phyloP scores from a whole-genome alignment of 2,113 vertebrate species.

The Antechinus flavipes region DNA sequence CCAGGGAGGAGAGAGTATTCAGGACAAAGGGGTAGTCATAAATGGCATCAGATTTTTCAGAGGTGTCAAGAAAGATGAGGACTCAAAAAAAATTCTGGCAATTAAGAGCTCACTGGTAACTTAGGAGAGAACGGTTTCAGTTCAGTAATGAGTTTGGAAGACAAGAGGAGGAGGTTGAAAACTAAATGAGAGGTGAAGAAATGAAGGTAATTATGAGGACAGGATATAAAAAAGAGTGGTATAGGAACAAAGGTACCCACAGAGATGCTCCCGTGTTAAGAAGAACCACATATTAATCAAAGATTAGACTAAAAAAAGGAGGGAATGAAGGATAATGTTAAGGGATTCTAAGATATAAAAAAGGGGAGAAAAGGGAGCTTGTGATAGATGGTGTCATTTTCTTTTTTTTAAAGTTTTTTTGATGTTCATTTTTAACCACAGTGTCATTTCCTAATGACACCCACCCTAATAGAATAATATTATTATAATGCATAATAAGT shows the following conservation, averaged over 20 bases:
- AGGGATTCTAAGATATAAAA: not conserved
- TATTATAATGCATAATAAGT: not conserved
- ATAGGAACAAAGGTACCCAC: not conserved
- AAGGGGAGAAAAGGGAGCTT: not conserved
- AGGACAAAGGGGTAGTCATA: not conserved
- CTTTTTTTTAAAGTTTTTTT: not conserved
- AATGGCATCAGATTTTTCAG: not conserved
- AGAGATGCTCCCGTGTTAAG: not conserved
- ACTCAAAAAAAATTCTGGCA: not conserved
- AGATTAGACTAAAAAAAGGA: not conserved
- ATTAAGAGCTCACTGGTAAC: not conserved
- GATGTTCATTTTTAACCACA: not conserved
- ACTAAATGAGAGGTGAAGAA: not conserved
- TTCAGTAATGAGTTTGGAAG: not conserved
- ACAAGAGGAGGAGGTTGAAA: not conserved
- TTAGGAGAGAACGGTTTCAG: not conserved
- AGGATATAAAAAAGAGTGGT: not conserved
- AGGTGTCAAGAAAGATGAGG: not conserved
- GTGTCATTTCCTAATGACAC: not conserved
- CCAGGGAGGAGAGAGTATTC: not conserved
- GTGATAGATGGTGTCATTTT: not conserved
- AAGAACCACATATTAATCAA: not conserved
- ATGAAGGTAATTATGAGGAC: not conserved
- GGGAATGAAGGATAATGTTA: not conserved
- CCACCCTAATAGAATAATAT: not conserved